Evolutionary conservation across 2,797 vertebrate species (phyloP).

Genomic region (Echeneis naucrates): DNA sequence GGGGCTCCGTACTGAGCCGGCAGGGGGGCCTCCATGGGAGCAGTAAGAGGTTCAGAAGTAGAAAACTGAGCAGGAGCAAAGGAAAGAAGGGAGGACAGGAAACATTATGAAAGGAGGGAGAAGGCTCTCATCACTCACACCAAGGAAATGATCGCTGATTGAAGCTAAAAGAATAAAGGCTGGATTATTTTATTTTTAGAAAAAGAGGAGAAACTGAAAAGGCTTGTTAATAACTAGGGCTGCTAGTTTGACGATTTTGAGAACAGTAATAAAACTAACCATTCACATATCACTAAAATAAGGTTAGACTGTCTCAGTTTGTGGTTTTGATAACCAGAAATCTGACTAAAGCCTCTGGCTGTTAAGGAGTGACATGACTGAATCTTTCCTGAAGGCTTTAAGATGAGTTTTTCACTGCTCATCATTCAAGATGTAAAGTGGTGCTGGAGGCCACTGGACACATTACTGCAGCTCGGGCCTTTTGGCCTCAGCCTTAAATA

Average conservation of each 20-base stretch:
- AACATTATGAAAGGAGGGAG: conserved; percentile 29
- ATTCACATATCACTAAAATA: neutral
- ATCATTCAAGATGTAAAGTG: conserved; percentile 39
- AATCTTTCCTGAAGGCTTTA: conserved; percentile 31
- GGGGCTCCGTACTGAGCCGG: conserved; percentile 73
- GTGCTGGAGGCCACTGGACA: conserved; percentile 11
- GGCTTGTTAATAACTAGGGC: neutral
- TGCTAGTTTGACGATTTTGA: no score
- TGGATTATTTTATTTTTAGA: neutral
- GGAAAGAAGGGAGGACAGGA: conserved; percentile 51
- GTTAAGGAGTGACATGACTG: conserved; percentile 35
- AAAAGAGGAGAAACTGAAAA: neutral
- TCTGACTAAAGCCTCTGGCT: conserved; percentile 13
- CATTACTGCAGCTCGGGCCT: conserved; percentile 15
- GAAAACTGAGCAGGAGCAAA: conserved; percentile 82
- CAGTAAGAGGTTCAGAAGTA: conserved; percentile 70
- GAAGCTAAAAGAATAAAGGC: neutral
- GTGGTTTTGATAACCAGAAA: conserved; percentile 41
- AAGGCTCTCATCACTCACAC: neutral
- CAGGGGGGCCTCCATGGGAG: conserved; percentile 82
- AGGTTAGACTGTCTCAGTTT: neutral
- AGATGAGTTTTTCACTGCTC: conserved; percentile 27
- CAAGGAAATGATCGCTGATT: neutral
- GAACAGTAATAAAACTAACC: neutral
- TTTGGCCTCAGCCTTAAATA: conserved; percentile 66